Evolutionary conservation across 1,140 invertebrate species (phyloP).

Genomic region (Sycophila sp.): DNA sequence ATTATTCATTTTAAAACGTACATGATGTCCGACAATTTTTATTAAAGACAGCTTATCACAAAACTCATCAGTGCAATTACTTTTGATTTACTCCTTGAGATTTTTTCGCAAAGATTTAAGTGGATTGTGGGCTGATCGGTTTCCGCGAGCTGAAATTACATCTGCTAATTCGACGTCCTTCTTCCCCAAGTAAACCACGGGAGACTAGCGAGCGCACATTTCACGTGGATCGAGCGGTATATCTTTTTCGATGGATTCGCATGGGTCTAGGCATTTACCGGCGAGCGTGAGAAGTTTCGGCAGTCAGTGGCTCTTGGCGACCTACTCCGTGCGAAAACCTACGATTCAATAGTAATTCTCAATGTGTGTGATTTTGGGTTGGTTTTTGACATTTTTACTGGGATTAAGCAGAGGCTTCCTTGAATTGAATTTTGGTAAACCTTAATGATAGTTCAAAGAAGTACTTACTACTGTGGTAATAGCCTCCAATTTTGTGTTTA

Average conservation of each 20-base stretch:
- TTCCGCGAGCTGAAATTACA: constrained; percentile 25
- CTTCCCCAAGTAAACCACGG: not conserved
- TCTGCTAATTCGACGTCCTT: constrained; percentile 20
- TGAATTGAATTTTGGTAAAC: not conserved
- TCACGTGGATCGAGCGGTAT: not conserved
- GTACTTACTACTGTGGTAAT: too few relatives aligned
- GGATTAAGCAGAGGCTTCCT: not conserved
- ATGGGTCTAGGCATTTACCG: constrained; percentile 23
- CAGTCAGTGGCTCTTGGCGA: too few relatives aligned
- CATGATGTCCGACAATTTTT: too few relatives aligned
- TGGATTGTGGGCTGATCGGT: too few relatives aligned
- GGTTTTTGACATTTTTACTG: not conserved
- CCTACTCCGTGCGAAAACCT: too few relatives aligned
- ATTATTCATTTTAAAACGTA: too few relatives aligned
- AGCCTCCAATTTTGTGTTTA: too few relatives aligned
- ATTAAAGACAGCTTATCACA: too few relatives aligned
- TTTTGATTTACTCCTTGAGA: too few relatives aligned
- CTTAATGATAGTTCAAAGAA: not conserved
- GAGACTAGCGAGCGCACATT: not conserved
- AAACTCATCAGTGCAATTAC: too few relatives aligned
- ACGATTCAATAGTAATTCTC: too few relatives aligned
- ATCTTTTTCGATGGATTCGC: constrained; percentile 9
- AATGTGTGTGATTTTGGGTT: not conserved
- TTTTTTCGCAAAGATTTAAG: too few relatives aligned
- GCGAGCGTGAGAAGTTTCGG: constrained; percentile 24